Percentiles rank a stretch among this genome's conserved stretches.
Conservation (phyloP, 2,797 vertebrate genomes). For the Tiaroga cobitis region DNA sequence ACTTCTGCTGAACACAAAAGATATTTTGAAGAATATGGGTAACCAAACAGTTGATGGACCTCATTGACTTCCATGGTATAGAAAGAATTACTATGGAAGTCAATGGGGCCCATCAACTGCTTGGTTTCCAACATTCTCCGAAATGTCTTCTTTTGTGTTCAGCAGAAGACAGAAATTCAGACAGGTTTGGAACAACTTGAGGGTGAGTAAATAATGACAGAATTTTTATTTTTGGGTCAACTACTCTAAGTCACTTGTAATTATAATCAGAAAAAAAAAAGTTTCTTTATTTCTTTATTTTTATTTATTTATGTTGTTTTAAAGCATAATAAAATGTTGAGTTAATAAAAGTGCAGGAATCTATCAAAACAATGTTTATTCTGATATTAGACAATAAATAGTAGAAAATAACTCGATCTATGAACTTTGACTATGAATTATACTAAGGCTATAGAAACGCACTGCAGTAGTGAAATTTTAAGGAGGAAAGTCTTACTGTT, state of each 20-base stretch:
- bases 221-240: not conserved
- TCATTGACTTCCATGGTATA: no score
- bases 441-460: not conserved
- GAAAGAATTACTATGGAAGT: not conserved
- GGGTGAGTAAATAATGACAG: not conserved
- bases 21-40: no score
- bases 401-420: not conserved
- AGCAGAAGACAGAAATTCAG: not conserved
- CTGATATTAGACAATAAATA: not conserved
- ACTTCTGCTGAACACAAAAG: no score
- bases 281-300: not conserved
- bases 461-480: not conserved
- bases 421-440: not conserved
- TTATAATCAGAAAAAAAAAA: not conserved
- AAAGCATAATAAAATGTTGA: not conserved
- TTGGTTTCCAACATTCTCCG: not conserved
- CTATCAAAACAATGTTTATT: not conserved
- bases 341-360: not conserved
- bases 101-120: not conserved
- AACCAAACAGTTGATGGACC: no score
- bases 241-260: not conserved
- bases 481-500: slow-evolving; percentile 89
- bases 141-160: not conserved
- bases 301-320: not conserved
- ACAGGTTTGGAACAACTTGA: not conserved